Evolutionary conservation across 2,888 invertebrate species (phyloP), one percentile per base, ranked within the genome.

Genomic region (Tridacna crocea): DNA sequence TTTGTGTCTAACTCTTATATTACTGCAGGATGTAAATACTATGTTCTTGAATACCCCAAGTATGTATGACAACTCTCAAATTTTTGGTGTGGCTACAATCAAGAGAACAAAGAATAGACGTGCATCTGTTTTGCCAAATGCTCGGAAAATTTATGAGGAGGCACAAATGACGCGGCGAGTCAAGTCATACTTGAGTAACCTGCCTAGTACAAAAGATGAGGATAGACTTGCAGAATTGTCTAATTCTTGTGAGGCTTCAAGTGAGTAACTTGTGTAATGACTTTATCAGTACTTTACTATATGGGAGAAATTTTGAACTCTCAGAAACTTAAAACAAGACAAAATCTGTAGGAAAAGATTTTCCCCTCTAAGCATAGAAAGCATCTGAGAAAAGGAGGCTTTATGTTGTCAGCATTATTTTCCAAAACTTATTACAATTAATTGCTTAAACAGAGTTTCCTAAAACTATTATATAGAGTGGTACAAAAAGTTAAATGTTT

Each of bases 91-190:
- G 78, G 92, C 93, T 27, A 93, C 93, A 8, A 88, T 93, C 77
- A 92, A 92, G 73, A 88, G 92, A 46, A 91, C 90, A 70, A 93
- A 91, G 82, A 91, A 90, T 78, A 82, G 92, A 97, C 98, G 94
- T 97, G 98, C 88, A 11, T 93, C 93, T 11, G 85, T 0, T 96
- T 97, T 48, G 97, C 98, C 98, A 8, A 99, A 99, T 95, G 98
- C 98, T 75, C 99, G 99, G 95, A 99, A 98, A 95, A 99, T 99
- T 98, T 99, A 98, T 94, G 99, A 99, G 95, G 99, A 99, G 95
- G 98, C 99, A 48, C 98, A 99, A 95, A 99, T 99, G 99, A 98
- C 99, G 78, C 96, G 99, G 48, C 96, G 99, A 79, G 99, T 99
- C 10, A 98, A 99, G 94, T 97, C 99, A 3, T 99, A 99, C 95